Conservation (phyloP, 2,797 vertebrate species). For the Rhadinocentrus ornatus region DNA sequence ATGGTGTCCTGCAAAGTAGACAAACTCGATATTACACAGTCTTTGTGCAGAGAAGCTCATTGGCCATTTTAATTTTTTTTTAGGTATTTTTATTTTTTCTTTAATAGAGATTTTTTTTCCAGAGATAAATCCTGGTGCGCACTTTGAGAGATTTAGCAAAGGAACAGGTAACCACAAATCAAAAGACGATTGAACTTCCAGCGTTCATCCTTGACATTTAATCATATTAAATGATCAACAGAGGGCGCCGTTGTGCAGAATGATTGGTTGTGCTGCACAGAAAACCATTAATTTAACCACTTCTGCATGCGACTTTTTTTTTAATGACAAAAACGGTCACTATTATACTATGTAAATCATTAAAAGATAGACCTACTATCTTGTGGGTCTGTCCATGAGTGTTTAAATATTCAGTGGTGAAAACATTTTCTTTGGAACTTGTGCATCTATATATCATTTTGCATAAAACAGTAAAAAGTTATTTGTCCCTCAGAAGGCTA, state of each 20-base stretch:
- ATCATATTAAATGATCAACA: conserved; percentile 24
- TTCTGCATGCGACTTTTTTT: background rate
- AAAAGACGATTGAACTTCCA: background rate
- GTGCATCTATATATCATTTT: too few relatives aligned
- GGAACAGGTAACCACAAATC: background rate
- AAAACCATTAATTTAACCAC: background rate
- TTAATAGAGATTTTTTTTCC: too few relatives aligned
- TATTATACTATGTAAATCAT: background rate
- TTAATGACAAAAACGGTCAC: background rate
- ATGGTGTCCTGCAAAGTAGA: background rate
- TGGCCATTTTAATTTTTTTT: too few relatives aligned
- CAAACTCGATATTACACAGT: background rate
- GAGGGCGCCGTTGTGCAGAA: conserved; percentile 46
- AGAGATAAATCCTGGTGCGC: background rate
- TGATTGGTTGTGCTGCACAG: background rate
- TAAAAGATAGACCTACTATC: background rate
- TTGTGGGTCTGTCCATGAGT: too few relatives aligned
- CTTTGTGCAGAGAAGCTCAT: background rate
- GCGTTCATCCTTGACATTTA: background rate
- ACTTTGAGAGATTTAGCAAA: background rate
- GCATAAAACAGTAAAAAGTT: too few relatives aligned
- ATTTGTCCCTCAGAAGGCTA: too few relatives aligned
- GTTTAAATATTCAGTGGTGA: too few relatives aligned
- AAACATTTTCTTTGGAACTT: too few relatives aligned
- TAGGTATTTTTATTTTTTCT: too few relatives aligned